phyloP scores from a whole-genome alignment of 92 coral and sea anemone genomes.

The Actinostola sp. region DNA sequence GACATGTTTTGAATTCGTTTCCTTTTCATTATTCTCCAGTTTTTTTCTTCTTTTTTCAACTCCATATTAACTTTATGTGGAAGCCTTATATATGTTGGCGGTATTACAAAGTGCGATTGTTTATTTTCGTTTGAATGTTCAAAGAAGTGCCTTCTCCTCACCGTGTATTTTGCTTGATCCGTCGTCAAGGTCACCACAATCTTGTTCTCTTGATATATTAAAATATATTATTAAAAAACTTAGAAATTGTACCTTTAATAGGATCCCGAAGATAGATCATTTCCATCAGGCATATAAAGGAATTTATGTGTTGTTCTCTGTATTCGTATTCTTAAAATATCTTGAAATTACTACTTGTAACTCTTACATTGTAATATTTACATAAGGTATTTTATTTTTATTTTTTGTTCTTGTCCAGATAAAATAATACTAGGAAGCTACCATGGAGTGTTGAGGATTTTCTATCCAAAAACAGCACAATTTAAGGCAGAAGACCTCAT shows the following conservation, averaged over 20 bases:
- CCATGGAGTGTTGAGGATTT: conserved; percentile 94
- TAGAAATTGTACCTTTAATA: no score
- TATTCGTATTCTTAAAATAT: no score
- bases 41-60: not conserved
- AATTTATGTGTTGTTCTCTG: no score
- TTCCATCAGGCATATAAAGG: no score
- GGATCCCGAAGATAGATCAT: no score
- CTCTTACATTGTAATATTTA: not conserved
- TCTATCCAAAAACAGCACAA: conserved; percentile 80
- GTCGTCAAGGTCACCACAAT: conserved; percentile 45
- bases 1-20: not conserved
- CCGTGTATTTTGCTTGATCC: conserved; percentile 30
- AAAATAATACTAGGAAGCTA: conserved; percentile 95
- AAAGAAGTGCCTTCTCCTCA: not conserved
- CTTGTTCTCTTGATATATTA: no score
- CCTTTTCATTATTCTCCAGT: not conserved
- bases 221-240: no score
- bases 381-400: not conserved
- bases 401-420: conserved; percentile 60
- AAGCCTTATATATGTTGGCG: not conserved
- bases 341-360: no score
- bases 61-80: not conserved
- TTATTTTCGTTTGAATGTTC: no score
- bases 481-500: conserved; percentile 97
- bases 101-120: not conserved